A percentile compares a stretch with the other conserved stretches of the same genome.
Conservation (phyloP, 2,797 vertebrate genomes). For the Anguilla megastoma region DNA sequence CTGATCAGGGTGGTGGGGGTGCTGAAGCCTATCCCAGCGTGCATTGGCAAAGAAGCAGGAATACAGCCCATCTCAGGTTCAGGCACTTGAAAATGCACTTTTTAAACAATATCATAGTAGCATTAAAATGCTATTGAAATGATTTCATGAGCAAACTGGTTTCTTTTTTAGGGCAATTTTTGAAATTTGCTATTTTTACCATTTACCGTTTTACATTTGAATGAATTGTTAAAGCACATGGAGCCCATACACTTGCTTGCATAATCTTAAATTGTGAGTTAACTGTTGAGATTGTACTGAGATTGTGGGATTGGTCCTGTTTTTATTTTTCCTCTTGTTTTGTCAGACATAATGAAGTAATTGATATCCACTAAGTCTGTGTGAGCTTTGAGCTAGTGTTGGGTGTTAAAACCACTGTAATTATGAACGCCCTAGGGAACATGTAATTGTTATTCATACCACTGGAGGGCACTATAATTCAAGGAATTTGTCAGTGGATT, state of each 20-base stretch:
- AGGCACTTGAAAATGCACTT: neutral
- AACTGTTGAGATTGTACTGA: neutral
- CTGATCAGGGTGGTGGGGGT: no score
- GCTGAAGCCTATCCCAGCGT: no score
- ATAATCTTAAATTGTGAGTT: neutral
- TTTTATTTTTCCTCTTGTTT: neutral
- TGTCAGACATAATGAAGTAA: neutral
- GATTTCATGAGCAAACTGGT: neutral
- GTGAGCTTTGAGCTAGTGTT: neutral
- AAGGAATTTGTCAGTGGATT: neutral
- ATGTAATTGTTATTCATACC: neutral
- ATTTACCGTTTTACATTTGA: neutral
- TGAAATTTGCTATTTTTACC: neutral
- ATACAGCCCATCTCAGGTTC: no score
- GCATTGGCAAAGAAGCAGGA: no score
- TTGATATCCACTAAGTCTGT: neutral
- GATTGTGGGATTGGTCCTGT: neutral
- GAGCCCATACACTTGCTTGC: neutral
- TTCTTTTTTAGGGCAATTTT: neutral
- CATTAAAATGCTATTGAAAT: neutral
- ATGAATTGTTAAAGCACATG: neutral
- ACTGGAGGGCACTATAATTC: conserved; percentile 19
- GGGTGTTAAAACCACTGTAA: neutral
- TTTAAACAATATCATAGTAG: neutral
- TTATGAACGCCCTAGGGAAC: neutral